A percentile compares a stretch with the other conserved stretches of the same genome.
phyloP scores from a whole-genome alignment of 2,888 invertebrate species.

The Hirtodrosophila trivittata region DNA sequence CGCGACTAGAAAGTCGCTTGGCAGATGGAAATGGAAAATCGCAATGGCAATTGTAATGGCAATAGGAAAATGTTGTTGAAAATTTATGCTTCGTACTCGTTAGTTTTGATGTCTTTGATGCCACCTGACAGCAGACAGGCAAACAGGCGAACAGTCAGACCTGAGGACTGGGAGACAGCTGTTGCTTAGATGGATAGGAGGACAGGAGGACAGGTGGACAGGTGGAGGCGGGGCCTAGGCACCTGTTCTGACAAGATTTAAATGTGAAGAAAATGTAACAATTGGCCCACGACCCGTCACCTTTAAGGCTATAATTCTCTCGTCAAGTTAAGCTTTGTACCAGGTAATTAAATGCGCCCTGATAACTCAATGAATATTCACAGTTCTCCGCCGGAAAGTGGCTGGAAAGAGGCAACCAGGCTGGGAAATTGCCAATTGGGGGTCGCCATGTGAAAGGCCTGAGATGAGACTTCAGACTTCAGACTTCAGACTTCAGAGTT shows the following conservation, averaged over 20 bases:
- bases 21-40: constrained; percentile 4
- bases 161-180: no score
- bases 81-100: constrained; percentile 74
- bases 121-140: constrained; percentile 49
- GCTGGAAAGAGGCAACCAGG: neutral
- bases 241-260: constrained; percentile 35
- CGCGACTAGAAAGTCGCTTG: constrained; percentile 62
- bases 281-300: constrained; percentile 46
- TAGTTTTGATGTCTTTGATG: constrained; percentile 76
- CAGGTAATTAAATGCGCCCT: constrained; percentile 55
- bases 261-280: constrained; percentile 39
- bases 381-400: no score
- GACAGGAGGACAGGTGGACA: no score
- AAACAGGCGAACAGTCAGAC: neutral
- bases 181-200: no score
- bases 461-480: constrained; percentile 47
- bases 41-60: constrained; percentile 17
- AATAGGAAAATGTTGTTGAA: constrained; percentile 18
- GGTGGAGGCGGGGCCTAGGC: constrained; percentile 19
- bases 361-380: constrained; percentile 69
- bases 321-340: constrained; percentile 6
- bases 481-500: constrained; percentile 30
- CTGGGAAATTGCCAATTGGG: constrained; percentile 65
- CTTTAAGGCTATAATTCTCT: constrained; percentile 59
- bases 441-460: constrained; percentile 43